Base-by-base conservation (phyloP, 2,113 vertebrate species). In the Chaetops frenatus region DNA sequence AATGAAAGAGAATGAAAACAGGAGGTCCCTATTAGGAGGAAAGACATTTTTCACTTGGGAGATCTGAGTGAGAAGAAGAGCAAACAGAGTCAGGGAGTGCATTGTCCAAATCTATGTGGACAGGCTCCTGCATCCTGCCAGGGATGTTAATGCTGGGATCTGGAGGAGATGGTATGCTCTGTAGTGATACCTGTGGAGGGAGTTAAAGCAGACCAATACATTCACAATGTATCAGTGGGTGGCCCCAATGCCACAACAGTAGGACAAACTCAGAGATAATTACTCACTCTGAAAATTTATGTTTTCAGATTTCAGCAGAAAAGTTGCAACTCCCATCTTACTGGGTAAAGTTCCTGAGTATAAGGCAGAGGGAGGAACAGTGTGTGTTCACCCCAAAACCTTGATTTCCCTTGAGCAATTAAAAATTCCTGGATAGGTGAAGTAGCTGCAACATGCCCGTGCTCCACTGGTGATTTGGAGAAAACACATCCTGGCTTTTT, bases 131-230 rank as follows among this genome's bases (percentile, higher is more conserved):
- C 17, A 56, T 74, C 67, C 38, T 67, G 57, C 33, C 14, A 47
- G 48, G n/a, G 27, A 22, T 87, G 27, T 19, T 66, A 53, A n/a
- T 27, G 42, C 11, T 51, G 21, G 28, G 24, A 35, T 82, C 24
- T 35, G 27, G 28, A 58, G 66, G 72, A 76, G 18, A 40, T 33
- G 0, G 0, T 10, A 1, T 57, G 33, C 35, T 73, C 47, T n/a
- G 13, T 50, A 29, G 11, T 21, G n/a, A 13, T 45, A n/a, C 56
- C 40, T 20, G 3, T 50, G n/a, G 33, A 45, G 47, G 16, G 61
- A 53, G 13, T 53, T 66, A 53, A 51, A 66, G n/a, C 17, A 40
- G 29, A n/a, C 67, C 0, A 10, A 25, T 53, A 44, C 33, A 48
- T 33, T 69, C 18, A 15, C 17, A 22, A 1, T 50, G 5, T 45